Base-by-base conservation (phyloP, 1,140 invertebrate species). In the Pogonomyrmex californicus region DNA sequence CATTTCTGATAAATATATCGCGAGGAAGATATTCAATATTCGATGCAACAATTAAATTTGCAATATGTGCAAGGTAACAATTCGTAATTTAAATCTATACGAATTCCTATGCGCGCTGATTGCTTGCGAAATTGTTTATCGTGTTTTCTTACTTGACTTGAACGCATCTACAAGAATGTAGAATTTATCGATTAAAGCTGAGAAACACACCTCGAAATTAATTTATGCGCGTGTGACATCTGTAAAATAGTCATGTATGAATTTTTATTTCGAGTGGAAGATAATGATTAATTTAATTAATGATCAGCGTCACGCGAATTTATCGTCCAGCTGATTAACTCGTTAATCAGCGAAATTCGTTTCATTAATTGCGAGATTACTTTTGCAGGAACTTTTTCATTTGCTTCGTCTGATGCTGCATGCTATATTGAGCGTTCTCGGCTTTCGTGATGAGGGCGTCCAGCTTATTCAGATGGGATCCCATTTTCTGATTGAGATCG, bases 391-490 rank as follows among this genome's bases (percentile, higher is more conserved):
- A 95, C 76, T 95, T 95, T 81, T 96, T 96, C 96, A 98, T 97
- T 93, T 97, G 96, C 91, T 97, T 97, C n/a, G 96, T 97, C 92
- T 98, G 97, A 89, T 96, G 95, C 6, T 96, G 93, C 96, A 98
- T 96, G 60, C 97, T 96, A 38, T 96, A 94, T 87, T 97, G 96
- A 14, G 97, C 97, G 66, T 96, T 96, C 66, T 97, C 97, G 7
- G 97, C 97, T 91, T 97, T 97, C 9, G 94, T 94, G 14, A 97
- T 96, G 85, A 98, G 89, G 1, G 95, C 93, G 76, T 95, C 94
- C 71, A 97, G 91, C 89, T 96, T 97, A 90, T 96, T 96, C 51
- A 97, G 93, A 87, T 97, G 97, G 10, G 96, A 96, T 5, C 95
- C 95, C 90, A 97, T 95, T 85, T 97, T 96, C 86, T 96, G 93